A percentile compares a stretch with the other conserved stretches of the same genome.
phyloP scores from a whole-genome alignment of 2,888 invertebrate genomes.

The Anarsia innoxiella region DNA sequence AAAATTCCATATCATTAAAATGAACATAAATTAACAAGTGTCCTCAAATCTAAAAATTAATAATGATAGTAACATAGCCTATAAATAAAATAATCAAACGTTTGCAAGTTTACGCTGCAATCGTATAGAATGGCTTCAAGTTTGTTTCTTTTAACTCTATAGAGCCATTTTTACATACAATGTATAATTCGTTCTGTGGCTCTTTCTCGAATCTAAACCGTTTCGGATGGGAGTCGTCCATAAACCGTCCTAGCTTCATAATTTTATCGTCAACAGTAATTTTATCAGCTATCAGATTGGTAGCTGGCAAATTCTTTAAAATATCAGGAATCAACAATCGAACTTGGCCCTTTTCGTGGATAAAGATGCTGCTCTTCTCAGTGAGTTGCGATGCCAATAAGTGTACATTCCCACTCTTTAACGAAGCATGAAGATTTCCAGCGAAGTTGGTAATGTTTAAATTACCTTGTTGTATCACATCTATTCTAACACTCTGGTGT shows the following conservation, averaged over 20 bases:
- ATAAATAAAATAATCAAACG: no score
- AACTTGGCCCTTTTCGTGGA: conserved; percentile 69
- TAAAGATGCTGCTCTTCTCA: conserved; percentile 67
- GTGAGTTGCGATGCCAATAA: conserved; percentile 61
- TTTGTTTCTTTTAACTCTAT: conserved; percentile 63
- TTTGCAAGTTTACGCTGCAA: no score
- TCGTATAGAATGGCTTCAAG: background rate
- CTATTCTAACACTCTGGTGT: conserved; percentile 58
- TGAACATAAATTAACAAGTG: conserved; percentile 2
- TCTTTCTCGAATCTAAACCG: conserved; percentile 63
- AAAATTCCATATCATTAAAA: conserved; percentile 3
- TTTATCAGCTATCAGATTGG: conserved; percentile 67
- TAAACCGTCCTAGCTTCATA: conserved; percentile 58
- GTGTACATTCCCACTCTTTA: conserved; percentile 66
- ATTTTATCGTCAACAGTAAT: conserved; percentile 65
- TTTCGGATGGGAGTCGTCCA: conserved; percentile 66
- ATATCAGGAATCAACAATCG: conserved; percentile 59
- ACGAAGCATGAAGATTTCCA: conserved; percentile 58
- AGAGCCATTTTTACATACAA: conserved; percentile 71
- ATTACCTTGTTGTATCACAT: conserved; percentile 65
- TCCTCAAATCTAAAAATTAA: conserved; percentile 5
- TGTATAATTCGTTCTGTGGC: conserved; percentile 57
- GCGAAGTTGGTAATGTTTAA: conserved; percentile 61
- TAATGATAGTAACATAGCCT: no score
- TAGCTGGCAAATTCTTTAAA: conserved; percentile 57